Base-by-base conservation (phyloP, 1,140 invertebrate species). In the Stratiolaelaps scimitus region DNA sequence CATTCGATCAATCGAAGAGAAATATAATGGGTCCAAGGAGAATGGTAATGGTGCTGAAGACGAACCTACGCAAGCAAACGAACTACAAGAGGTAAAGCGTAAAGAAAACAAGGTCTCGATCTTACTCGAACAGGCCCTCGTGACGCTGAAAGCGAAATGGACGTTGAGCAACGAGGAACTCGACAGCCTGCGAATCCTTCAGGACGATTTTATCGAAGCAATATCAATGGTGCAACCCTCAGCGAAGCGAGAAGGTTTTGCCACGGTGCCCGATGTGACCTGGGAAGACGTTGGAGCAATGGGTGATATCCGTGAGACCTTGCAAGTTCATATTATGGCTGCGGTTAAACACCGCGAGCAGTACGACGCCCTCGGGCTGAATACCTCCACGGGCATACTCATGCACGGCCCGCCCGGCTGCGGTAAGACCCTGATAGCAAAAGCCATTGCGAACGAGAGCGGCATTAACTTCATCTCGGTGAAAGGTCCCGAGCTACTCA, bases 201-300 rank as follows among this genome's bases (percentile, higher is more conserved):
- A 47, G 44, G 23, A 17, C 23, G 40, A 47, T 30, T 44, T 65
- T 26, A 5, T 65, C 28, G 44, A 65, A 23, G 70, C 68, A 20
- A 29, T 71, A 15, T 68, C 67, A 66, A 23, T 66, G 10, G 45
- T 71, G n/a, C 64, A 69, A 47, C 70, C 69, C 1, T 69, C 69
- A n/a, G 56, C 68, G 0, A 94, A 94, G 70, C 80, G 93, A 69
- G 94, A 98, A 81, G 95, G 95, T 56, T 97, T 98, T 78, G 88
- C 89, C 4, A 95, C 92, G 7, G 89, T 98, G 20, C 94, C 95
- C 13, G 89, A 96, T 80, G 87, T 91, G 0, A 93, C 89, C 0
- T 99, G 95, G 95, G 84, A 91, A 68, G 92, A 99, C 78, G 83
- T 99, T 71, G 96, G 96, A 1, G 94, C 93, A 0, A 74, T 98